Conservation (phyloP, 2,797 vertebrate genomes). For the Avahi laniger region DNA sequence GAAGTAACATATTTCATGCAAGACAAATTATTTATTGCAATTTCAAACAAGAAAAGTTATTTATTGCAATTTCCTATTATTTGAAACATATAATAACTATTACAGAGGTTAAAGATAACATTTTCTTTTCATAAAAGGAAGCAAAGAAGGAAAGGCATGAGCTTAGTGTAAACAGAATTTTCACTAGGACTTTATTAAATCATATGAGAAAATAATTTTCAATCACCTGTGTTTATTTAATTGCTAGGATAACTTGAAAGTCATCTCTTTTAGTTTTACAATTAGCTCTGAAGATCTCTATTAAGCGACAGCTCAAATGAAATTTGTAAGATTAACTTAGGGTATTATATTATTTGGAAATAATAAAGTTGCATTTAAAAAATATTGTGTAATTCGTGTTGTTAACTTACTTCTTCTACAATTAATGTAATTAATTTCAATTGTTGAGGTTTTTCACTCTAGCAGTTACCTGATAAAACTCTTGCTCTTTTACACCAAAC, state of each 20-base stretch:
- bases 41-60: constrained; percentile 9
- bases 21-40: not conserved
- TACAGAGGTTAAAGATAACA: not conserved
- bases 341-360: not conserved
- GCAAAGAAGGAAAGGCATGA: not conserved
- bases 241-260: not conserved
- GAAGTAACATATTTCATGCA: not conserved
- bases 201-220: not conserved
- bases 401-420: not conserved
- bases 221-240: not conserved
- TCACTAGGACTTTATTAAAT: not conserved
- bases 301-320: not conserved
- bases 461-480: not conserved
- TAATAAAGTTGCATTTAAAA: not conserved
- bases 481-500: not conserved
- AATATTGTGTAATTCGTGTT: not conserved
- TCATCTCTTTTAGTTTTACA: not conserved
- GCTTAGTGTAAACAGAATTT: not conserved
- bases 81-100: not conserved
- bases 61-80: not conserved
- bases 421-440: not conserved
- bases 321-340: not conserved
- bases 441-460: not conserved
- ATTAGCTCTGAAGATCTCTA: not conserved
- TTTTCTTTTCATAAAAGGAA: not conserved